Conservation (phyloP, 2,888 invertebrate species). For the Temnothorax ravouxi region DNA sequence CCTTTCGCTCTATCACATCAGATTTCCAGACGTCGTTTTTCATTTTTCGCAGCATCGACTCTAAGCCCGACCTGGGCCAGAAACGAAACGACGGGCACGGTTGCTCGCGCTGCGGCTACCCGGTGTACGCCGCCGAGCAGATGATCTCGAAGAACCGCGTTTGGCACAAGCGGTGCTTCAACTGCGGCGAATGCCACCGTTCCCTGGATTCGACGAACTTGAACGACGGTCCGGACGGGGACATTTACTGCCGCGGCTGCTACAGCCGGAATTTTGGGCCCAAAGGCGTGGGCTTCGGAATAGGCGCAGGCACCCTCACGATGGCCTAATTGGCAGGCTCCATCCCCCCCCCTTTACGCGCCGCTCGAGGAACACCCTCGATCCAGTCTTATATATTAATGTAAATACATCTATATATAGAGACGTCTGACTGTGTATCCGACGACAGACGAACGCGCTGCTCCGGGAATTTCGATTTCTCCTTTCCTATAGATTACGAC, state of each 20-base stretch:
- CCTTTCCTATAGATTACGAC: conserved; percentile 51
- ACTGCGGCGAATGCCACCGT: conserved; percentile 95
- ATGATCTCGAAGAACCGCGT: conserved; percentile 97
- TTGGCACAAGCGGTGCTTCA: conserved; percentile 98
- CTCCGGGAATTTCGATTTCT: conserved; percentile 56
- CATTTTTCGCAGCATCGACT: conserved; percentile 89
- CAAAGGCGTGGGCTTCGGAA: conserved; percentile 95
- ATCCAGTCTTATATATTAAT: conserved; percentile 70
- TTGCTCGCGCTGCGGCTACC: conserved; percentile 95
- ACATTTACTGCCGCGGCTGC: conserved; percentile 97
- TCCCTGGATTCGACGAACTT: conserved; percentile 96
- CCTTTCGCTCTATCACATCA: background rate
- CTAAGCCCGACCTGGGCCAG: conserved; percentile 91
- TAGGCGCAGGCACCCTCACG: conserved; percentile 96
- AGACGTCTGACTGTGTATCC: conserved; percentile 43
- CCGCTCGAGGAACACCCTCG: conserved; percentile 56
- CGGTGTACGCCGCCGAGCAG: conserved; percentile 98
- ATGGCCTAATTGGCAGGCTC: conserved; percentile 90
- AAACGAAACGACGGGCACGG: conserved; percentile 93
- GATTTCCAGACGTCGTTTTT: background rate
- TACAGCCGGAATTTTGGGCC: conserved; percentile 96
- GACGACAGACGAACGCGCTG: conserved; percentile 55
- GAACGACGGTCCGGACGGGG: conserved; percentile 96
- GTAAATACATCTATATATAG: conserved; percentile 52
- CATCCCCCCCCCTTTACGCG: conserved; percentile 7